phyloP scores from a whole-genome alignment of 2,113 vertebrate species.

The Spizaetus ornatus region DNA sequence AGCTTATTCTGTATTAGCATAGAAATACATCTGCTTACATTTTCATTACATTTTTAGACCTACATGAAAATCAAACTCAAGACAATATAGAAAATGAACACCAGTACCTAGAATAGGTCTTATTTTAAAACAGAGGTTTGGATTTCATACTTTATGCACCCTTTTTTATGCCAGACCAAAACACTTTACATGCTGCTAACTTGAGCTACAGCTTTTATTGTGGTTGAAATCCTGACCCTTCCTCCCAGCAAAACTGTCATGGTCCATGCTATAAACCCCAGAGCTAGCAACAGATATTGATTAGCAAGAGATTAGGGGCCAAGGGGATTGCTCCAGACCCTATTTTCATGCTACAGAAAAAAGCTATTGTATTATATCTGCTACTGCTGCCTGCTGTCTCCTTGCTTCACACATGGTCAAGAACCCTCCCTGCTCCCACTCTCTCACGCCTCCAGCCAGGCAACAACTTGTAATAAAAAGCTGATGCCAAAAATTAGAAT shows the following conservation, averaged over 20 bases:
- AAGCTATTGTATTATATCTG: not conserved
- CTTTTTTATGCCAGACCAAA: not conserved
- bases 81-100: not conserved
- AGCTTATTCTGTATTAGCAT: not conserved
- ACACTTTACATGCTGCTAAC: not conserved
- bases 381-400: not conserved
- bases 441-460: slow-evolving; percentile 49
- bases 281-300: not conserved
- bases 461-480: slow-evolving; percentile 36
- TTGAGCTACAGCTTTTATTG: not conserved
- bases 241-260: not conserved
- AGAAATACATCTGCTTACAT: not conserved
- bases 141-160: not conserved
- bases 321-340: not conserved
- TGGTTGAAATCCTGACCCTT: not conserved
- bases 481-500: slow-evolving; percentile 39
- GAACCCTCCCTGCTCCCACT: slow-evolving; percentile 1
- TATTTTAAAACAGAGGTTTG: not conserved
- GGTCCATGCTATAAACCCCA: not conserved
- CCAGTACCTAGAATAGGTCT: not conserved
- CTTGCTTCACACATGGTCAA: not conserved
- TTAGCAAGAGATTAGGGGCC: not conserved
- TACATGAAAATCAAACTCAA: not conserved
- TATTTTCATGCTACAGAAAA: not conserved
- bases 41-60: not conserved